Evolutionary conservation across 2,797 vertebrate species (phyloP), one percentile per base, ranked within the genome.

Genomic region (Lophius americanus): DNA sequence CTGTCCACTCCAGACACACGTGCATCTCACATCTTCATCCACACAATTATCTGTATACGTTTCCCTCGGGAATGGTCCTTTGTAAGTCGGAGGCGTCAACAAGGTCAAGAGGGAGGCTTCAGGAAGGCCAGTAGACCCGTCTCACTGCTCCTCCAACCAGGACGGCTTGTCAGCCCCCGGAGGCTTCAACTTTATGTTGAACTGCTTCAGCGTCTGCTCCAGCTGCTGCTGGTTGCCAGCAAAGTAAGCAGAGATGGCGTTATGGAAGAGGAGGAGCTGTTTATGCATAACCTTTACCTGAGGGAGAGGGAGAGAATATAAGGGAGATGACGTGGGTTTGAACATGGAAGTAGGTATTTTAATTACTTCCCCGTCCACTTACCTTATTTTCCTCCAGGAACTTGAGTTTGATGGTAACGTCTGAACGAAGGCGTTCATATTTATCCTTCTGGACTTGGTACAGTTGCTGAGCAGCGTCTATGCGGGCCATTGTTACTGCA

Each of bases 301-400:
- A 6, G n/a, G 51, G 54, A 51, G n/a, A 61, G 9, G 33, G 23
- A 41, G 4, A 52, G 33, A 41, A 13, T 5, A 65, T 4, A 51
- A 6, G 8, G 12, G 7, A 44, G n/a, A 2, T 60, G 23, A 23
- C 23, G 23, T 23, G 23, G 23, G 23, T 23, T 23, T 0, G 39
- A 44, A 32, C 8, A 7, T 36, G 12, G 4, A 41, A 11, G 9
- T 5, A 13, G 10, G 54, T 3, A 3, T 64, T 9, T 48, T 8
- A 2, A 9, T 4, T 41, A 38, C 38, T n/a, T 5, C n/a, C 4
- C 10, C 2, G 9, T 32, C 3, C 3, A 68, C 73, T 56, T 0
- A 98, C 98, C 96, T 99, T 99, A 87, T 99, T 99, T 89, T 99
- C 98, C 85, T 99, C 97, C 90, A 99, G 86, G 88, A 99, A 99